Base-by-base conservation (phyloP, 2,113 vertebrate species). In the Panurus biarmicus region DNA sequence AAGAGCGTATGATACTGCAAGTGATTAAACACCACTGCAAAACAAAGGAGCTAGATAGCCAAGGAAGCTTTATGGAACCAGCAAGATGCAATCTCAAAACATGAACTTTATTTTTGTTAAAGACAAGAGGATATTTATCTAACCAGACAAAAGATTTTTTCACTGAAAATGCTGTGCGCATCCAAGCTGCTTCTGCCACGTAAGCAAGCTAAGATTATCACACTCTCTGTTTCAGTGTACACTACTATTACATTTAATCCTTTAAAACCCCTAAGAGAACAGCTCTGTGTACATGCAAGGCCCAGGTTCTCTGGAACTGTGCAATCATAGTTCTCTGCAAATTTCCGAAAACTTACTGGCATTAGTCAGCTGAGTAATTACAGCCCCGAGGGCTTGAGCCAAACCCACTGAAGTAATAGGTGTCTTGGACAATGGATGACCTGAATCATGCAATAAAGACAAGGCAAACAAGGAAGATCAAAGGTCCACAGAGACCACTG, bases 1-100 rank as follows among this genome's bases (percentile, higher is more conserved):
- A 93, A 90, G 56, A 96, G 85, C 26, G 74, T 64, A 56, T 72
- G 72, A 93, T 91, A 87, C 72, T 88, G 50, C 80, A 93, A 95
- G 40, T 64, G 76, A 91, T 93, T 87, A 91, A 88, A 85, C 2
- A 15, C 33, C 45, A 89, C 16, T 83, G 72, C 62, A 82, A 94
- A 97, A 93, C 70, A 78, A 66, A 91, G 48, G 21, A 56, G 71
- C 5, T 78, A 38, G 53, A 95, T 48, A 76, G 17, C 66, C 54
- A 21, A 82, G 72, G 80, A 89, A 72, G 67, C 71, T 75, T 58
- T 90, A 38, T 25, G 28, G 42, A 69, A 64, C 53, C 69, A 95
- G 85, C 35, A 88, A 7, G 67, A 75, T 60, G 56, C 51, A 93
- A 69, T 80, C 65, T 62, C 60, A 67, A 87, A 87, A 36, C 29